Base-by-base conservation (phyloP, 1,140 invertebrate genomes). In the Zaprionus camerounensis region DNA sequence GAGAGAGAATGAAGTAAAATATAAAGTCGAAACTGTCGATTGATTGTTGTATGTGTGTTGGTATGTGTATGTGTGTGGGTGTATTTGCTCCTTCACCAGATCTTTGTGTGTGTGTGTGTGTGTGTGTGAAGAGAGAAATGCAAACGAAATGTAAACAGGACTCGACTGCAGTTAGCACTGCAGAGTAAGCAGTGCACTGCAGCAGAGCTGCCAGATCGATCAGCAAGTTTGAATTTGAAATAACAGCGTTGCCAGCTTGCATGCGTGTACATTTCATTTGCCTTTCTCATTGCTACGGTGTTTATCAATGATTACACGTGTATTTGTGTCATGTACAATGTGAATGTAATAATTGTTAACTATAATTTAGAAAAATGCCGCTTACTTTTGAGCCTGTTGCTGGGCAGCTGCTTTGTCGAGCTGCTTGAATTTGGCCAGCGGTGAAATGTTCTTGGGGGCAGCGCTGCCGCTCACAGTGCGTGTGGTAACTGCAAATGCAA, bases 351-450 rank as follows among this genome's bases (percentile, higher is more conserved):
- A 46, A 46, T 9, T 46, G 9, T 36, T 24, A 36, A 31, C 31
- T 49, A 49, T 58, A 26, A 51, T 51, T 51, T 49, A 9, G 0
- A 22, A 51, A n/a, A 6, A 1, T 51, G 3, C 12, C 5, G 20
- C 94, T 94, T 95, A 97, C 96, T 96, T 97, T 93, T 96, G 95
- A 80, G 94, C 95, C 91, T 94, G 94, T 86, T 94, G 93, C 67
- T 94, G 93, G 86, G 96, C 97, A 92, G 96, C 96, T 17, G 83
- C 83, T 93, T 96, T 96, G 93, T 98, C 97, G 93, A 98, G 94
- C 94, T 98, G 96, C 91, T 96, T 95, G 94, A 98, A 98, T 94
- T 98, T 98, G 91, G 96, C 96, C 94, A 98, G 97, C 70, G 97
- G 96, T 82, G 97, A 97, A 86, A 96, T 94, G 69, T 96, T 95